Conservation (phyloP, 2,797 vertebrate genomes). For the Picus viridis region DNA sequence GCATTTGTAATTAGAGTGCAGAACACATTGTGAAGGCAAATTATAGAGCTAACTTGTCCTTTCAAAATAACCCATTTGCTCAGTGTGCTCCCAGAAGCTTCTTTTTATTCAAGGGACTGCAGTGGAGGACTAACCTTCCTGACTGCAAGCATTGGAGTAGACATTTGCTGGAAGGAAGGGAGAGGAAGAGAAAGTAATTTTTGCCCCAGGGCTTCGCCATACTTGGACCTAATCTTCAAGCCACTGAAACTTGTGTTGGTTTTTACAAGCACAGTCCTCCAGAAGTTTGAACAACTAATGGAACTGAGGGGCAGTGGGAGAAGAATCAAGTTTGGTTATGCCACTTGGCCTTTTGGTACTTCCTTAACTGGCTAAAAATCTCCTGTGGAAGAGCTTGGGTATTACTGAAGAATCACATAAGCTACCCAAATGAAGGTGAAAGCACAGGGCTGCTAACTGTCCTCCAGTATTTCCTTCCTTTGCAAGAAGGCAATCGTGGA, state of each 20-base stretch:
- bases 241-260: slow-evolving; percentile 31
- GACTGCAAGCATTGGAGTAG: not conserved
- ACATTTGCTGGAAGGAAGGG: not conserved
- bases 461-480: fast-evolving
- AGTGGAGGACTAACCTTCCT: not conserved
- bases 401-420: not conserved
- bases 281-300: not conserved
- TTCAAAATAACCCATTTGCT: slow-evolving; percentile 63
- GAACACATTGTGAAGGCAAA: slow-evolving; percentile 63
- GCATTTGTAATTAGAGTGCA: slow-evolving; percentile 72
- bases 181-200: slow-evolving; percentile 7
- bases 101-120: slow-evolving; percentile 35
- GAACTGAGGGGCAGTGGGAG: not conserved
- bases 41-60: slow-evolving; percentile 66
- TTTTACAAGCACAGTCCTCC: not conserved
- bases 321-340: not conserved
- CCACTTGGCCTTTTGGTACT: not conserved
- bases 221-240: slow-evolving; percentile 30
- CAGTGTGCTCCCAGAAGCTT: slow-evolving; percentile 44
- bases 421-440: not conserved
- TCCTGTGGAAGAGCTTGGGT: not conserved
- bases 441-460: not conserved
- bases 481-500: not conserved
- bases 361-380: not conserved
- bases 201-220: not conserved